phyloP scores from a whole-genome alignment of 2,113 vertebrate species.

The Nematolebias whitei region DNA sequence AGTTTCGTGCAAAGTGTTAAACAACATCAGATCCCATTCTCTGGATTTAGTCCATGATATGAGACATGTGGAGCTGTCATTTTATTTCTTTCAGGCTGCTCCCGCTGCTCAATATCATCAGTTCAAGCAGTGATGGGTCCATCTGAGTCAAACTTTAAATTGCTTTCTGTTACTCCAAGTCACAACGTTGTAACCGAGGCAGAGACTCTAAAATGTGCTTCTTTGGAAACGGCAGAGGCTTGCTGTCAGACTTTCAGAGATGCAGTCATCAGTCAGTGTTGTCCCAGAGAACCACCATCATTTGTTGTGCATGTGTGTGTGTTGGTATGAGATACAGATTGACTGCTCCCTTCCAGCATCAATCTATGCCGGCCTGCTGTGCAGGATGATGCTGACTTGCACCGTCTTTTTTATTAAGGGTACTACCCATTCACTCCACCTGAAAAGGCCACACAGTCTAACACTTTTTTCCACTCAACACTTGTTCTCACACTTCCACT shows the following conservation, averaged over 20 bases:
- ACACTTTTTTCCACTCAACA: conserved; percentile 25
- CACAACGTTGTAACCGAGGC: conserved; percentile 32
- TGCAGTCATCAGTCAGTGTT: conserved; percentile 57
- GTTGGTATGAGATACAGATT: conserved; percentile 18
- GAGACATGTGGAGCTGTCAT: conserved; percentile 50
- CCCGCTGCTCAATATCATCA: conserved; percentile 42
- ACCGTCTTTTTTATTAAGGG: conserved; percentile 35
- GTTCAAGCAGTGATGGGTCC: conserved; percentile 36
- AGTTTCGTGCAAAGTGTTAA: not conserved
- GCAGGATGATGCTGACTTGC: conserved; percentile 33
- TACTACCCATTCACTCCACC: conserved; percentile 26
- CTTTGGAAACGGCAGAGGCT: conserved; percentile 38
- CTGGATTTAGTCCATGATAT: conserved; percentile 43
- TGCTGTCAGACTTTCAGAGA: conserved; percentile 54
- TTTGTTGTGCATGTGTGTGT: conserved; percentile 11
- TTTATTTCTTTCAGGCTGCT: conserved; percentile 37
- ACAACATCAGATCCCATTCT: conserved; percentile 12
- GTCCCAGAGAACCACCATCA: conserved; percentile 20
- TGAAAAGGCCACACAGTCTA: conserved; percentile 27
- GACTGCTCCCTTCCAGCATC: conserved; percentile 48
- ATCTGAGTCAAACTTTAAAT: conserved; percentile 55
- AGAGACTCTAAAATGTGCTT: conserved; percentile 46
- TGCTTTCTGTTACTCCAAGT: conserved; percentile 46
- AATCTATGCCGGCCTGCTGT: conserved; percentile 43
- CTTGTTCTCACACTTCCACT: conserved; percentile 1